Base-by-base conservation (phyloP, 2,888 invertebrate genomes). In the Drymonia ruficornis region DNA sequence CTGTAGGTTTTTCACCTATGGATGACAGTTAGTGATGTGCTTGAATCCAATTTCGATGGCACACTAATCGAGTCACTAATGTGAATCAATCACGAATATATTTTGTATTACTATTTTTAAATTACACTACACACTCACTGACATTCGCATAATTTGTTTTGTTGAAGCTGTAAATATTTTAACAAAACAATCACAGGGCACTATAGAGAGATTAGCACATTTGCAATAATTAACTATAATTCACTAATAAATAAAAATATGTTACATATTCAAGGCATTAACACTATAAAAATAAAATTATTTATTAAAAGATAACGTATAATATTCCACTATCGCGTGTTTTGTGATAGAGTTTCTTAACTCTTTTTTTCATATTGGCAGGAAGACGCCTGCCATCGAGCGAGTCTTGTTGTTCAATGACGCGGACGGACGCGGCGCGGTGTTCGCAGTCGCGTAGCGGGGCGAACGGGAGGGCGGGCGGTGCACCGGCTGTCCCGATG, bases 401-500 rank as follows among this genome's bases (percentile, higher is more conserved):
- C 90, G 84, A 89, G 89, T 87, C 91, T 91, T 91, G 91, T 91
- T 91, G 87, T 89, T 91, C 89, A 92, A 92, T 92, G 91, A 91
- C 91, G 91, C 91, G 90, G 83, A 87, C 79, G 80, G 76, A 79
- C 80, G 80, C 80, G 80, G 70, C 85, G 87, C 89, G 84, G 85
- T 81, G 89, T 85, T 89, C 89, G 86, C 88, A 87, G 88, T 84
- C 87, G 89, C 87, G 91, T 86, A 86, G 89, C 85, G 90, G 87
- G 89, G 89, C 83, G 84, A 78, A 78, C 85, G 81, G 83, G 87
- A 81, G 84, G 83, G 88, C 79, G 80, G 78, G 85, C 78, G 84
- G 89, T 89, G 91, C 89, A 89, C 89, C 90, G 91, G 90, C 89
- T 90, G 90, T 88, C 90, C 89, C 87, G 89, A 87, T 87, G 87